phyloP scores from a whole-genome alignment of 2,113 vertebrate genomes.

The Megaleporinus macrocephalus region DNA sequence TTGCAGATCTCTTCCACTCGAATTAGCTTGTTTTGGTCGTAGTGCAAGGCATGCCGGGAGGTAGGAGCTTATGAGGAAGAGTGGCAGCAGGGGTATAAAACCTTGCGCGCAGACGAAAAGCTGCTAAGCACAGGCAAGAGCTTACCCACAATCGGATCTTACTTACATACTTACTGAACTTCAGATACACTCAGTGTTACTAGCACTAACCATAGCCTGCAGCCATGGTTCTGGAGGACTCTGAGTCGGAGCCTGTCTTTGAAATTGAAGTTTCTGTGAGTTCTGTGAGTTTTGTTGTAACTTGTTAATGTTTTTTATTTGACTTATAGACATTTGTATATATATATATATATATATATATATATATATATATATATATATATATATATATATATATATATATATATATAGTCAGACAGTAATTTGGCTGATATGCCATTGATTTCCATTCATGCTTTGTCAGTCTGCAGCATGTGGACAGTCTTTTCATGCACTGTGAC shows the following conservation, averaged over 20 bases:
- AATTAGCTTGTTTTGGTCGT: conserved; percentile 84
- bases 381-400: too few relatives aligned
- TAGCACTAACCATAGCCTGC: conserved; percentile 50
- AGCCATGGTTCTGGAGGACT: conserved; percentile 87
- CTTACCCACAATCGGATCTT: conserved; percentile 65
- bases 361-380: too few relatives aligned
- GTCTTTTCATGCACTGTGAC: conserved; percentile 4
- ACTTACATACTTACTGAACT: conserved; percentile 42
- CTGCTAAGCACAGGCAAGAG: conserved; percentile 29
- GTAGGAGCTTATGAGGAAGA: conserved; percentile 73
- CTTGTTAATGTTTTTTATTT: accelerated
- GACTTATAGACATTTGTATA: too few relatives aligned
- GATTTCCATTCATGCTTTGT: neutral
- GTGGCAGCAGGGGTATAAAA: conserved; percentile 82
- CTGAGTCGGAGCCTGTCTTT: conserved; percentile 81
- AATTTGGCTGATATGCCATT: neutral
- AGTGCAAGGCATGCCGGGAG: conserved; percentile 81
- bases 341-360: too few relatives aligned
- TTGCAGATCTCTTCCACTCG: conserved; percentile 83
- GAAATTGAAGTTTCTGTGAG: conserved; percentile 84
- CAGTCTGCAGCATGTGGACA: neutral
- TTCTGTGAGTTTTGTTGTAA: conserved; percentile 73
- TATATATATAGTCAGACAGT: too few relatives aligned
- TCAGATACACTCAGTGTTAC: conserved; percentile 16
- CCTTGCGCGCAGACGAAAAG: conserved; percentile 49